These are phyloP conservation scores for Nephrotoma appendiculata DNA, from an alignment of 2,888 invertebrate species.

Conservation along the genomic window DNA sequence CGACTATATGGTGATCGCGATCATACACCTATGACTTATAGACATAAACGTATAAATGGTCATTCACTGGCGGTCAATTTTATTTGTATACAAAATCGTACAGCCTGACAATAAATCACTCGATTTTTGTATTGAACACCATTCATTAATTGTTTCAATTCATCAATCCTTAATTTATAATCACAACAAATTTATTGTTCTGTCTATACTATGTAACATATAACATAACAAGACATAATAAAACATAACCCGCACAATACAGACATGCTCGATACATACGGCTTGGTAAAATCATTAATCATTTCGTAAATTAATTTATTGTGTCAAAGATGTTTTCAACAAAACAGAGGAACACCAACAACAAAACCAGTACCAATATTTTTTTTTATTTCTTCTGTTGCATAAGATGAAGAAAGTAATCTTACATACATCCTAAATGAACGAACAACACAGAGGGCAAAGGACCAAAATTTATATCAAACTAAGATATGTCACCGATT, in stretches of 20 bases:
- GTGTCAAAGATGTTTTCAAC: slow-evolving; percentile 1
- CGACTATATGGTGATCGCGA: background rate
- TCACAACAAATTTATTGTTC: slow-evolving; percentile 2
- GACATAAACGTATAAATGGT: background rate
- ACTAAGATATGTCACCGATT: background rate
- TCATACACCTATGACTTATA: background rate
- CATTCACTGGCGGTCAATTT: background rate
- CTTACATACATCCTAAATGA: background rate
- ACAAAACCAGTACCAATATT: background rate
- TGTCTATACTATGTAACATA: background rate
- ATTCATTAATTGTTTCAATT: background rate
- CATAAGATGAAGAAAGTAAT: background rate
- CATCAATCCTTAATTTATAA: slow-evolving; percentile 2
- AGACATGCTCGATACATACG: background rate
- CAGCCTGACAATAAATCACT: background rate
- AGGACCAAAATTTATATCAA: background rate
- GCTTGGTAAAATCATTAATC: background rate
- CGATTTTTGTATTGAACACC: background rate
- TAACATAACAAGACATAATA: background rate
- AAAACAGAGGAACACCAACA: background rate
- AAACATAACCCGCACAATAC: background rate
- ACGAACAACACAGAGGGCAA: background rate
- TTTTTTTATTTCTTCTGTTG: background rate
- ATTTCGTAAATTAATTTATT: slow-evolving; percentile 1
- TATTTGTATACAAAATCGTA: background rate